Base-by-base conservation (phyloP, 1,140 invertebrate species). In the Bombus superbus region DNA sequence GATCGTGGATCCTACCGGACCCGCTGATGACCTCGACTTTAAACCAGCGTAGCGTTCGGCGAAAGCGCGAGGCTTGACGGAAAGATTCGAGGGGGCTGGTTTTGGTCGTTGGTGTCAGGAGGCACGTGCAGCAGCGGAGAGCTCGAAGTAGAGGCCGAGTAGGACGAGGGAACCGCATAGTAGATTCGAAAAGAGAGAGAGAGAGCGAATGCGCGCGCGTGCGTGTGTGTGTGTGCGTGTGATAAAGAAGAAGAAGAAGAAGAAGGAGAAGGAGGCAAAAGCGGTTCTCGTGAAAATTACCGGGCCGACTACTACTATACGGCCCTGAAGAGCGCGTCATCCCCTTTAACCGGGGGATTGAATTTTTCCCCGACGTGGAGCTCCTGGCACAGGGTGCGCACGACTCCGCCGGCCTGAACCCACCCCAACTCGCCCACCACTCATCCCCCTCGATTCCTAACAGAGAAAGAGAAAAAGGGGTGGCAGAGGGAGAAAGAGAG, bases 311-410 rank as follows among this genome's bases (percentile, higher is more conserved):
- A 68, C 84, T 35, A 38, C 66, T 83, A 78, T 88, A 88, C 90
- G 85, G 83, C 78, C 82, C 80, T 81, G 86, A 87, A 92, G 90
- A 92, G 90, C 88, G 92, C 92, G 89, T 92, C 93, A 94, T 94
- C 93, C 92, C 93, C 94, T 94, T 95, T 94, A 95, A 95, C 92
- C 90, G 92, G 92, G 90, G 94, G 93, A 95, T 95, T 94, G 94
- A 95, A 94, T 95, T 95, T 95, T 95, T 95, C 92, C 92, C 92
- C 94, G 90, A 92, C 92, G 92, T 91, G 86, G 86, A 92, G 91
- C 91, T 89, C 91, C 92, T 90, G 91, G 92, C 90, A 91, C 92
- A 88, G 92, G 91, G 91, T 91, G 92, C 91, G 92, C 91, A 93
- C 88, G 91, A 88, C 91, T 92, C 89, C 72, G 77, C 66, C 85